phyloP scores from a whole-genome alignment of 1,140 invertebrate genomes.

The Hylyphantes graminicola region DNA sequence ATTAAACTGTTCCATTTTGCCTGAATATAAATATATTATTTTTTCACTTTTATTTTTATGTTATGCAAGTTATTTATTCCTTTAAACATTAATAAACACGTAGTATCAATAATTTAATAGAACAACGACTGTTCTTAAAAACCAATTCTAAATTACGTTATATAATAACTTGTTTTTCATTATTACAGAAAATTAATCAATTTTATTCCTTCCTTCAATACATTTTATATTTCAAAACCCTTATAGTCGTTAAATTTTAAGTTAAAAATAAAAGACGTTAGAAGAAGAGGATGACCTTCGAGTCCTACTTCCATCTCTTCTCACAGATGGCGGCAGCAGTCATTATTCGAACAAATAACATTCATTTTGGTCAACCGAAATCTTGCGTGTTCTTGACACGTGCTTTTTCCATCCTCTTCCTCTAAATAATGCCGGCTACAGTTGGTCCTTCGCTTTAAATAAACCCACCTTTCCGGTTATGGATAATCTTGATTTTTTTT shows the following conservation, averaged over 20 bases:
- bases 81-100: too few species aligned
- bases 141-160: too few species aligned
- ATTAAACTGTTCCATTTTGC: too few species aligned
- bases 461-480: constrained; percentile 16
- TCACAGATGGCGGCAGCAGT: constrained; percentile 48
- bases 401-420: constrained; percentile 2
- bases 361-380: constrained; percentile 11
- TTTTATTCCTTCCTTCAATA: too few species aligned
- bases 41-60: too few species aligned
- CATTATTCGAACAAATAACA: not conserved
- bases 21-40: too few species aligned
- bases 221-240: too few species aligned
- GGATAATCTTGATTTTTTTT: not conserved
- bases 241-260: not conserved
- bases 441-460: constrained; percentile 4
- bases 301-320: constrained; percentile 15
- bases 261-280: not conserved
- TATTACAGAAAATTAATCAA: too few species aligned
- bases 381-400: constrained; percentile 8
- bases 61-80: too few species aligned
- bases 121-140: too few species aligned
- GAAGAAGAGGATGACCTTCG: constrained; percentile 35
- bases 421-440: not conserved
- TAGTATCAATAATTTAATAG: too few species aligned
- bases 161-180: too few species aligned